A percentile compares a stretch with the other conserved stretches of the same genome.
These are phyloP conservation scores for Noturus placidus DNA, from an alignment of 2,113 vertebrate species.

Conservation along the genomic window DNA sequence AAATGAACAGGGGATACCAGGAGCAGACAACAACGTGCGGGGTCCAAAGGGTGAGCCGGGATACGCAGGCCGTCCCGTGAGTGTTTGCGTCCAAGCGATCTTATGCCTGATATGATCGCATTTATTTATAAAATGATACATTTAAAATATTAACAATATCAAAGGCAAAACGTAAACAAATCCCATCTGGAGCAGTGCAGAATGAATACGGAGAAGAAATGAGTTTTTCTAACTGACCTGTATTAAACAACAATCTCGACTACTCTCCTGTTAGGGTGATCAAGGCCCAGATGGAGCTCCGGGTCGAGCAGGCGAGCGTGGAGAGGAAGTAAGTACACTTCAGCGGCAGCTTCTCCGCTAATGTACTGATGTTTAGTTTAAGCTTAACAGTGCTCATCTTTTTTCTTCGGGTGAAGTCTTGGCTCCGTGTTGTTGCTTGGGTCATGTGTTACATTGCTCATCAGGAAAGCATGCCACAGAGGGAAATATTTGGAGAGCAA, in stretches of 20 bases:
- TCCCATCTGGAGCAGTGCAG: background rate
- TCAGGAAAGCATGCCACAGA: constrained; percentile 61
- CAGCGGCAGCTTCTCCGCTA: background rate
- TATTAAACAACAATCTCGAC: background rate
- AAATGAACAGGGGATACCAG: constrained; percentile 38
- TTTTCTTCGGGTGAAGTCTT: background rate
- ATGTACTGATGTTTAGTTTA: constrained; percentile 38
- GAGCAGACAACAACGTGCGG: background rate
- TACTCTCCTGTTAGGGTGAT: constrained; percentile 36
- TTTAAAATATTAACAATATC: background rate
- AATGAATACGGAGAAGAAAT: background rate
- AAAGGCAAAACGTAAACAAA: background rate
- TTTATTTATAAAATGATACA: background rate
- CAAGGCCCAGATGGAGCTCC: constrained; percentile 15
- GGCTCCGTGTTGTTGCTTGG: background rate
- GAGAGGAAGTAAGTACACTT: constrained; percentile 43
- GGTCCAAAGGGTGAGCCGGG: constrained; percentile 44
- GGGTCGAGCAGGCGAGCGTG: background rate
- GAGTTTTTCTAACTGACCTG: background rate
- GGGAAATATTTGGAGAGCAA: constrained; percentile 8
- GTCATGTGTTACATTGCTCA: constrained; percentile 23
- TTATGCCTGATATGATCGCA: background rate
- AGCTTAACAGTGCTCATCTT: background rate
- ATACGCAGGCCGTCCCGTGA: constrained; percentile 33
- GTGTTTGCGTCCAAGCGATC: background rate